Conservation (phyloP, 2,113 vertebrate species). For the Cyprinodon variegatus region DNA sequence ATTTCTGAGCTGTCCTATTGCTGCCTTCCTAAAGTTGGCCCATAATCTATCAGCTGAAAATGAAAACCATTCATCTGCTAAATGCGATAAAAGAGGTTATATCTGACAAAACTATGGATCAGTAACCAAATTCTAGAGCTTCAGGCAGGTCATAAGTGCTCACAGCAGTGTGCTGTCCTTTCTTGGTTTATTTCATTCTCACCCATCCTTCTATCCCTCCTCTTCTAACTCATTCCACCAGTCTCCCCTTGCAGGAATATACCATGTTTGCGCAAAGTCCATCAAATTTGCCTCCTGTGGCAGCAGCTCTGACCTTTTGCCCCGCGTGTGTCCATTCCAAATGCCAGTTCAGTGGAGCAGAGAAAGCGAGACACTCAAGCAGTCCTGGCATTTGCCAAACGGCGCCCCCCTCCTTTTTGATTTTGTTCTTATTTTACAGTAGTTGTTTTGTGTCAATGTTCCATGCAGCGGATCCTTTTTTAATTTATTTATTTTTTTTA, state of each 20-base stretch:
- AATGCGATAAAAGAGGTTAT: neutral
- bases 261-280: slow-evolving; percentile 11
- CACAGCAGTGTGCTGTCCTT: neutral
- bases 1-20: neutral
- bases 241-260: neutral
- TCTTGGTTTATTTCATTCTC: neutral
- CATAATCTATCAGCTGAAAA: slow-evolving; percentile 12
- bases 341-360: slow-evolving; percentile 55
- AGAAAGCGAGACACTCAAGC: slow-evolving; percentile 28
- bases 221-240: neutral
- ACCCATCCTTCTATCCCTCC: neutral
- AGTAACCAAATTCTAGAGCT: neutral
- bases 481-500: too few relatives aligned
- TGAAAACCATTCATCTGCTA: slow-evolving; percentile 34
- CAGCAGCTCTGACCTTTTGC: slow-evolving; percentile 49
- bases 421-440: neutral
- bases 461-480: neutral
- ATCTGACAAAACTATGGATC: slow-evolving; percentile 16
- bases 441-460: neutral
- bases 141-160: neutral
- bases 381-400: slow-evolving; percentile 50
- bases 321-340: slow-evolving; percentile 52
- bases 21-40: neutral
- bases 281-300: slow-evolving; percentile 43
- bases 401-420: slow-evolving; percentile 7